A percentile compares a stretch with the other conserved stretches of the same genome.
phyloP scores from a whole-genome alignment of 2,888 invertebrate species.

The Diabrotica balteata region DNA sequence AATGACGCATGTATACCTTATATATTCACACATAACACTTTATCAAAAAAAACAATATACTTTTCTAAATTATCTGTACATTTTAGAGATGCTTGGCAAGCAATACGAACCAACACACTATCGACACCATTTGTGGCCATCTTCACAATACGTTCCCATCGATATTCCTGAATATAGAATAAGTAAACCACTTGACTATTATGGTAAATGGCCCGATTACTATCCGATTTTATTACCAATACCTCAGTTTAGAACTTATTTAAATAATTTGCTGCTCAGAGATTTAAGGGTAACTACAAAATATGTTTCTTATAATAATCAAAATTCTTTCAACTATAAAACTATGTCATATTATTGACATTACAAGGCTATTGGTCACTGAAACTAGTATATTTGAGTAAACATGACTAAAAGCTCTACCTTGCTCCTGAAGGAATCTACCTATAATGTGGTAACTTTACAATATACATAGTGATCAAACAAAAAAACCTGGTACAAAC shows the following conservation, averaged over 20 bases:
- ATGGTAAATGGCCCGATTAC: constrained; percentile 43
- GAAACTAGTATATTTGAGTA: no score
- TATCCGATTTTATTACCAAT: constrained; percentile 43
- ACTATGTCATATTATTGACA: no score
- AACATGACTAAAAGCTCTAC: no score
- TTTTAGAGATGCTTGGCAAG: constrained; percentile 41
- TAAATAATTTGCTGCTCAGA: constrained; percentile 44
- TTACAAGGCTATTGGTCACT: no score
- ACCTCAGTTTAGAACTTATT: constrained; percentile 43
- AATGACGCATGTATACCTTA: no score
- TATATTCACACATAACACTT: no score
- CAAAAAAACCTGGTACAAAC: no score
- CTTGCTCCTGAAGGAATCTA: no score
- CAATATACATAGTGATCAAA: no score
- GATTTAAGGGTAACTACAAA: constrained; percentile 42
- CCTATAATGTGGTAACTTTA: no score
- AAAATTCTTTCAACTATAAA: neutral
- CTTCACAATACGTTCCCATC: constrained; percentile 43
- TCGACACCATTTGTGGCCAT: constrained; percentile 36
- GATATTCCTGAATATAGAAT: constrained; percentile 45
- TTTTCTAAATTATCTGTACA: neutral
- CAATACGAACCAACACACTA: constrained; percentile 41
- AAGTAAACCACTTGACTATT: constrained; percentile 44
- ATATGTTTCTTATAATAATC: neutral
- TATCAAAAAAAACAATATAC: no score